These are phyloP conservation scores for Drosophila ironensis DNA, from an alignment of 1,140 invertebrate species.

Conservation along the genomic window DNA sequence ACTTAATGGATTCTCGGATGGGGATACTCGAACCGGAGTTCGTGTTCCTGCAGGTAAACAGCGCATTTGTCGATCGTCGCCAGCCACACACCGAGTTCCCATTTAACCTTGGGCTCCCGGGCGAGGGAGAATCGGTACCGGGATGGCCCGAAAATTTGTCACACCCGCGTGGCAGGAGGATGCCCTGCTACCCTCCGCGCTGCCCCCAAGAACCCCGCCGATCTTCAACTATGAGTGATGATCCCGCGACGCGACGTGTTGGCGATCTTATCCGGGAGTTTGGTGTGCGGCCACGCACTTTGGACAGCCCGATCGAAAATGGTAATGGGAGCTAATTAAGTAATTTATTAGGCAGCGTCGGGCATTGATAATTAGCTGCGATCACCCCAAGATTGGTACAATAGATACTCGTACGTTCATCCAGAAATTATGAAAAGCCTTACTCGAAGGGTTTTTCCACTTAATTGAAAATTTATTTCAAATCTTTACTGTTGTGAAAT, in stretches of 20 bases:
- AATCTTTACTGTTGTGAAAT: too few relatives aligned
- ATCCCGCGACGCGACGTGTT: constrained; percentile 26
- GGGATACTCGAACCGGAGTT: constrained; percentile 40
- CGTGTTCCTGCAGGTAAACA: constrained; percentile 75
- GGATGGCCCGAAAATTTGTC: constrained; percentile 67
- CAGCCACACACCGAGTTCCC: constrained; percentile 57
- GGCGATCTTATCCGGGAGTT: constrained; percentile 63
- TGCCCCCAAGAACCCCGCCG: background rate
- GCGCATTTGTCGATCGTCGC: constrained; percentile 69
- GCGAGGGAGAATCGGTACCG: constrained; percentile 25
- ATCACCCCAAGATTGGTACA: too few relatives aligned
- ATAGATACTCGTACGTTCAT: too few relatives aligned
- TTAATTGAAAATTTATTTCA: too few relatives aligned
- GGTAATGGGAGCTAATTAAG: constrained; percentile 72
- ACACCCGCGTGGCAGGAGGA: constrained; percentile 28
- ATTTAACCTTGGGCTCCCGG: constrained; percentile 10
- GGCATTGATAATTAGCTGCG: background rate
- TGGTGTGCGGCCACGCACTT: constrained; percentile 49
- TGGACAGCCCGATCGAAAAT: constrained; percentile 35
- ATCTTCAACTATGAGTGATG: constrained; percentile 41
- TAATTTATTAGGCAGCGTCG: constrained; percentile 54
- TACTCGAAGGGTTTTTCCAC: too few relatives aligned
- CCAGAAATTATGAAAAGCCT: too few relatives aligned
- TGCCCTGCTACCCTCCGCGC: background rate
- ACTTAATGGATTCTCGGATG: constrained; percentile 67